Evolutionary conservation across 2,113 vertebrate species (phyloP), one percentile per base, ranked within the genome.

Genomic region (Seriola aureovittata): DNA sequence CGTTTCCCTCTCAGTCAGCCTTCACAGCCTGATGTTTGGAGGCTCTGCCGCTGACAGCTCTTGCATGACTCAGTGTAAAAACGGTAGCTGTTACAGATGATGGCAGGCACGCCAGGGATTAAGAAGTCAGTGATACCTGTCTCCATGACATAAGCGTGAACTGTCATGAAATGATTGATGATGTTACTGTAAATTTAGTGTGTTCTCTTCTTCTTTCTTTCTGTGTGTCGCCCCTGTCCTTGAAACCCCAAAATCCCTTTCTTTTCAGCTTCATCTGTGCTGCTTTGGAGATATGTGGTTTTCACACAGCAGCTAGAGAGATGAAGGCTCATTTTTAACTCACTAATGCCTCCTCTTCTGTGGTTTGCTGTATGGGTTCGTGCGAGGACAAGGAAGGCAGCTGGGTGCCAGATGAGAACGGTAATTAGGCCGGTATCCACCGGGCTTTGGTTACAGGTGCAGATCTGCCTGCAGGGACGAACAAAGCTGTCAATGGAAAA

Each of bases 381-480:
- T 60, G 42, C 57, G 16, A 91, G 92, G 92, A 93, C 88, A 71
- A 23, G 80, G 73, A 58, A 85, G 85, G 83, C 89, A 94, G 89
- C 89, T 88, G 90, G 86, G 86, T 84, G 90, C 92, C 91, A 91
- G 90, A 91, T 89, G 90, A 93, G 87, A 91, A 57, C 80, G 38
- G 80, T 92, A 91, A 94, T 94, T 92, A 92, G 91, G 90, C 90
- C 71, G 62, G 75, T 75, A 79, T 93, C 91, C 91, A 92, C 90
- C 83, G 84, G 88, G 92, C 90, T 91, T 90, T 79, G 85, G 88
- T 92, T 93, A 91, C 92, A 92, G 90, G 90, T 93, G 90, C 87
- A 87, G 78, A 78, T 87, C 86, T 78, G 84, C 91, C 91, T 83
- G 89, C 84, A 59, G 85, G 81, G 85, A 91, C 42, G 82, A 93